Base-by-base conservation (phyloP, 2,113 vertebrate species). In the Xiphorhynchus elegans region DNA sequence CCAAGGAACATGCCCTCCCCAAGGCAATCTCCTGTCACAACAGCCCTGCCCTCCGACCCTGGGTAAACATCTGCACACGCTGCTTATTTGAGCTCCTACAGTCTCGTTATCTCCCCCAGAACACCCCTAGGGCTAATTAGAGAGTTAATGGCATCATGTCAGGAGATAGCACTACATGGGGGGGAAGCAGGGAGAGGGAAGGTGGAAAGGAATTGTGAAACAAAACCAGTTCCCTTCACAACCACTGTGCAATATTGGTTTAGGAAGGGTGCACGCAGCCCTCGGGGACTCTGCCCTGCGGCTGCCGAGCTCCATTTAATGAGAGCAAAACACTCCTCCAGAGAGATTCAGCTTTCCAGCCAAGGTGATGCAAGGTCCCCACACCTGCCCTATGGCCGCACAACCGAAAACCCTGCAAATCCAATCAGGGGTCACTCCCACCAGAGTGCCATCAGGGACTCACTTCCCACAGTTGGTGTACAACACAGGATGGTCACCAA, bases 21-120 rank as follows among this genome's bases (percentile, higher is more conserved):
- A 90, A 47, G 83, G 89, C 95, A 87, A 60, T 68, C 11, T 55
- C 80, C 92, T 97, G 97, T 98, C 98, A 98, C 97, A 98, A 97
- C 96, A 98, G 95, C 80, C 95, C 94, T 98, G 92, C 96, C 96
- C 97, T 97, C 89, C 97, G 97, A 98, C 98, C 97, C 94, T 96
- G 75, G 94, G 94, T 93, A 98, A 98, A 98, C 95, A 98, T 93
- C 90, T 97, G 93, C 94, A 3, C 87, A 95, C 85, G 95, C 96
- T 95, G 92, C 91, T 93, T 97, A 96, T 97, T 96, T 97, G 95
- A 97, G 95, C 86, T 90, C 73, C 72, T 96, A 68, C 25, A 80
- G 68, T 47, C 77, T 96, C 69, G 3, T 93, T 97, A 97, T 97
- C 97, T 96, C 84, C 83, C 76, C 80, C 85, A 96, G 92, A 94